These are phyloP conservation scores for Hypercompe scribonia DNA, from an alignment of 2,888 invertebrate species.

Conservation along the genomic window DNA sequence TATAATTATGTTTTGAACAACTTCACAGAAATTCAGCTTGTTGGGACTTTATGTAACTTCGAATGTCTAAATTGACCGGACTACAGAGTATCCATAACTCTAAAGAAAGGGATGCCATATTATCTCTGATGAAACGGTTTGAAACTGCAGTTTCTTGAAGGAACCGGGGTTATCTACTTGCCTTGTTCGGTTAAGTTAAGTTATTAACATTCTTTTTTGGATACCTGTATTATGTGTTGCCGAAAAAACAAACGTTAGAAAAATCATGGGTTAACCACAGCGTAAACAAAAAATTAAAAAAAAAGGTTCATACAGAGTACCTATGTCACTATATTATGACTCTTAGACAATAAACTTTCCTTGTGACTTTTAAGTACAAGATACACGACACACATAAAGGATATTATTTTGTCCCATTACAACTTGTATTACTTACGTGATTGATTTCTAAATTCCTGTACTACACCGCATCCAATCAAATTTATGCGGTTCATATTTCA, in stretches of 20 bases:
- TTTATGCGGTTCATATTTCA: constrained; percentile 80
- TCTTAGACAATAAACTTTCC: background rate
- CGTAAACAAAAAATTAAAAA: background rate
- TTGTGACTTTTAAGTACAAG: background rate
- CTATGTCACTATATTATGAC: background rate
- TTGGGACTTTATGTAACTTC: too few relatives aligned
- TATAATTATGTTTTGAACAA: too few relatives aligned
- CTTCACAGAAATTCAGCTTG: too few relatives aligned
- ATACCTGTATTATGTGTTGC: too few relatives aligned
- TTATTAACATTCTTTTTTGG: too few relatives aligned
- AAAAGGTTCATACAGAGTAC: background rate
- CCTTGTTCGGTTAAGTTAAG: too few relatives aligned
- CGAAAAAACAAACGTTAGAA: background rate
- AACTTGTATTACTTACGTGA: constrained; percentile 24
- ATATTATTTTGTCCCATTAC: constrained; percentile 29
- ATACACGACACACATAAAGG: constrained; percentile 13
- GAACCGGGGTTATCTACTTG: too few relatives aligned
- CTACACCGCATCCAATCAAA: constrained; percentile 74
- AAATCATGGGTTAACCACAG: background rate
- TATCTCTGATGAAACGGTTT: too few relatives aligned
- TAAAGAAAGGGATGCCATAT: too few relatives aligned
- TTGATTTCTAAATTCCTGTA: constrained; percentile 41
- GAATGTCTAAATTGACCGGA: too few relatives aligned
- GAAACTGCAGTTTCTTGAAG: too few relatives aligned
- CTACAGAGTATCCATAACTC: too few relatives aligned